A percentile compares a stretch with the other conserved stretches of the same genome.
phyloP scores from a whole-genome alignment of 1,140 invertebrate species.

The Plutomurus gul region DNA sequence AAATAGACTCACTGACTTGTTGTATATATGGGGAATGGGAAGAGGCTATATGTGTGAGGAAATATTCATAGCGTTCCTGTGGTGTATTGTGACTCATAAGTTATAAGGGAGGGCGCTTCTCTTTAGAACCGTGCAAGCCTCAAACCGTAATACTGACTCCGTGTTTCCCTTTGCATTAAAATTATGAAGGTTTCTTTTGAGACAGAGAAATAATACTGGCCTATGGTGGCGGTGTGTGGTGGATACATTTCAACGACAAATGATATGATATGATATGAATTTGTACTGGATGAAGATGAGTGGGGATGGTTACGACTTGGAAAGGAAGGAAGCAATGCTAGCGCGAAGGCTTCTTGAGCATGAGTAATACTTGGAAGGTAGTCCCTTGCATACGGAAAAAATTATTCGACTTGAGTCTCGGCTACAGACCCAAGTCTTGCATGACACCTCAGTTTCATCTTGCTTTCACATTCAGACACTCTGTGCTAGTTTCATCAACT shows the following conservation, averaged over 20 bases:
- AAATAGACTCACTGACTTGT: not conserved
- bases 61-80: too few species aligned
- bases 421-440: not conserved
- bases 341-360: too few species aligned
- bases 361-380: slow-evolving; percentile 10
- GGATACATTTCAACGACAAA: not conserved
- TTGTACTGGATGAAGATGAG: slow-evolving; percentile 1
- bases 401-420: not conserved
- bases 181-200: too few species aligned
- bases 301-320: not conserved
- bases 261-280: slow-evolving; percentile 23
- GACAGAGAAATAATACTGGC: too few species aligned
- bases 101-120: too few species aligned
- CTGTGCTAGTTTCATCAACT: not conserved
- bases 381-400: slow-evolving; percentile 12
- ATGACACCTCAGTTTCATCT: slow-evolving; percentile 20
- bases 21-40: not conserved
- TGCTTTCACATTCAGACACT: not conserved
- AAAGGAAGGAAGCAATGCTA: too few species aligned
- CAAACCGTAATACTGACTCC: too few species aligned
- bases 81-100: too few species aligned
- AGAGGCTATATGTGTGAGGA: too few species aligned
- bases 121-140: too few species aligned
- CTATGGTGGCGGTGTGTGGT: too few species aligned
- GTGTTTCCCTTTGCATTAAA: too few species aligned